Evolutionary conservation across 2,888 invertebrate genomes (phyloP).

Genomic region (Philhelius pedissequus): DNA sequence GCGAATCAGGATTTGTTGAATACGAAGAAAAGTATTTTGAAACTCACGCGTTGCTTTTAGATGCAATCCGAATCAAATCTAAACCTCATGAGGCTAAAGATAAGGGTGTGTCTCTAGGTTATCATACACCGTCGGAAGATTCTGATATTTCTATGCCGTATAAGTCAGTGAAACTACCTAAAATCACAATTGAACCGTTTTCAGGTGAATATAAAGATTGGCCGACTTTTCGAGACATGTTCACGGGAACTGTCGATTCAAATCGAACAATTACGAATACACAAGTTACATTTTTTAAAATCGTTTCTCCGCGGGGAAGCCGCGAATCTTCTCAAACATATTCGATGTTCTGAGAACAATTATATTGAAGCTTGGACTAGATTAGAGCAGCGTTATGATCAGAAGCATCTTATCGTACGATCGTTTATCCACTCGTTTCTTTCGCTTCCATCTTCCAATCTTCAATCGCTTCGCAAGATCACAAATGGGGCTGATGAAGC

Average conservation of each 20-base stretch:
- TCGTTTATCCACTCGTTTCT: neutral
- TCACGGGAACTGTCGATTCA: too few relatives aligned
- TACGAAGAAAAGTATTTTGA: too few relatives aligned
- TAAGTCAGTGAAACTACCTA: neutral
- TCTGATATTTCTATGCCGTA: neutral
- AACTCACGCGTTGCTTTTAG: neutral
- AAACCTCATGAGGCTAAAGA: neutral
- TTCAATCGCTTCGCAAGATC: slow-evolving; percentile 33
- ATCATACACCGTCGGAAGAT: neutral
- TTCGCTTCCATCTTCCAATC: neutral
- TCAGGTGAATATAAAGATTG: too few relatives aligned
- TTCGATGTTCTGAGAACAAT: neutral
- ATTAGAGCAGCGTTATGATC: slow-evolving; percentile 4
- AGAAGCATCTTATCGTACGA: too few relatives aligned
- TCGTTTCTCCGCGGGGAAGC: too few relatives aligned
- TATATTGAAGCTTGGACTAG: slow-evolving; percentile 4
- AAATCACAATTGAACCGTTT: too few relatives aligned
- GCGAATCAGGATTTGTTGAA: too few relatives aligned
- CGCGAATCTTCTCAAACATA: too few relatives aligned
- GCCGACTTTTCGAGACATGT: too few relatives aligned
- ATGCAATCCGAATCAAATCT: neutral
- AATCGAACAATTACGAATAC: too few relatives aligned
- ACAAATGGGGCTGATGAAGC: slow-evolving; percentile 41
- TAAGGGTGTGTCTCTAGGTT: neutral
- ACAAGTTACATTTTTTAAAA: too few relatives aligned